Base-by-base conservation (phyloP, 53 echinoderm and acorn worm genomes). In the Mesocentrotus franciscanus region DNA sequence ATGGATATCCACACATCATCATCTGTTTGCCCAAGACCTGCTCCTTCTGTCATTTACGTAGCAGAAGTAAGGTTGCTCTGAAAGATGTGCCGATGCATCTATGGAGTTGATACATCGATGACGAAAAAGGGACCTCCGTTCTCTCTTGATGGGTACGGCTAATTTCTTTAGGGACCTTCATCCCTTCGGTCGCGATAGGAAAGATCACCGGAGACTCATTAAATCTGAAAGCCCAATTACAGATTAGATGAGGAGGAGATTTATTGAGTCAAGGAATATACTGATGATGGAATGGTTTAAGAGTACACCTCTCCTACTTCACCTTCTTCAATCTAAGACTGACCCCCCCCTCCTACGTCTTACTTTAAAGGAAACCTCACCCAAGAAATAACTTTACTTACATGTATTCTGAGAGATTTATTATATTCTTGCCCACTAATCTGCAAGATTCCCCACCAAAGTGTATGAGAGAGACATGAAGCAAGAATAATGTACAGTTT, bases 171-270 rank as follows among this genome's bases (percentile, higher is more conserved):
- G 87, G 87, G 87, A 87, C 15, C 58, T 87, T 58, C 58, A 87
- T 58, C 58, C 87, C 7, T 8, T 87, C 26, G 12, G 87, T 26
- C n/a, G 27, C 8, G 87, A 57, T 26, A 29, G 57, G n/a, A 87
- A 29, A 87, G 87, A 87, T 87, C 87, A 87, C 15, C 13, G 29
- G 87, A 87, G 87, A 66, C 91, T 91, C 91, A 91, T 91, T 66
- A 91, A 66, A 66, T 66, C 91, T 91, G 91, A 91, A 91, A 91
- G 91, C 62, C 62, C 91, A 91, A 91, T 91, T 91, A 91, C 66
- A 66, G 66, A 61, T 66, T 66, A 64, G 66, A 91, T 91, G 61
- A 66, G 66, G 91, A 91, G 91, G 66, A 91, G 91, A 91, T 91
- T 91, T 91, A 91, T 64, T 64, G 91, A 91, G 91, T 91, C 87